Percentiles rank a stretch among this genome's conserved stretches.
Evolutionary conservation across 2,888 invertebrate species (phyloP).

Genomic region (Apomyelois bistriatella): DNA sequence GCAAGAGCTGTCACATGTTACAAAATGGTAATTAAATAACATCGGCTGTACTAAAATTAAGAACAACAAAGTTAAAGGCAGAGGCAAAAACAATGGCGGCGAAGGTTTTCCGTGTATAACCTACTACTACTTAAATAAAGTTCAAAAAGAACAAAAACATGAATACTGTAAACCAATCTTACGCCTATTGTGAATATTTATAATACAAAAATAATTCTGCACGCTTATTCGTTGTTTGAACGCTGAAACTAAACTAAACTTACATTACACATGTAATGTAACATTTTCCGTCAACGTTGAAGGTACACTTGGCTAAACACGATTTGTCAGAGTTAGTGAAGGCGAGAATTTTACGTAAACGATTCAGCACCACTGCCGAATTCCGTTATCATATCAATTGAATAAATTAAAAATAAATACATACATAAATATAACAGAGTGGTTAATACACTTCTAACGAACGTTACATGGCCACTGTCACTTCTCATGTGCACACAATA

Average conservation of each 20-base stretch:
- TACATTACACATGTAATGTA: constrained; percentile 19
- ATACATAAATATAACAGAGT: constrained; percentile 23
- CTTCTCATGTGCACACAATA: constrained; percentile 30
- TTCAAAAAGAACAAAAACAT: constrained; percentile 39
- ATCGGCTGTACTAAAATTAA: constrained; percentile 29
- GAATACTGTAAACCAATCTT: constrained; percentile 62
- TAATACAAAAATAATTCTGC: constrained; percentile 52
- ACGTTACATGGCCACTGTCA: constrained; percentile 57
- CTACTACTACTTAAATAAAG: constrained; percentile 39
- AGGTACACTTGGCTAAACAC: constrained; percentile 26
- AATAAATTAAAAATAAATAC: constrained; percentile 27
- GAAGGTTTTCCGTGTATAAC: constrained; percentile 35
- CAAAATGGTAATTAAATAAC: constrained; percentile 28
- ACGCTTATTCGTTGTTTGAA: constrained; percentile 63
- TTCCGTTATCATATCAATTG: constrained; percentile 26
- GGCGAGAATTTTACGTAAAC: constrained; percentile 23
- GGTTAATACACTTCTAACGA: constrained; percentile 35
- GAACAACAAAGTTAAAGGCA: constrained; percentile 42
- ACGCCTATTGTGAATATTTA: constrained; percentile 51
- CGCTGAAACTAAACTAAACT: constrained; percentile 43
- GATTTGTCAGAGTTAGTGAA: constrained; percentile 28
- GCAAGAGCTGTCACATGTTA: constrained; percentile 57
- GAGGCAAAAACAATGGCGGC: constrained; percentile 52
- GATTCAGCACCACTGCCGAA: constrained; percentile 51
- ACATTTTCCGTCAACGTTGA: constrained; percentile 23